Percentiles rank a stretch among this genome's conserved stretches.
These are phyloP conservation scores for Harpalus rubripes DNA, from an alignment of 2,888 invertebrate genomes.

Conservation along the genomic window DNA sequence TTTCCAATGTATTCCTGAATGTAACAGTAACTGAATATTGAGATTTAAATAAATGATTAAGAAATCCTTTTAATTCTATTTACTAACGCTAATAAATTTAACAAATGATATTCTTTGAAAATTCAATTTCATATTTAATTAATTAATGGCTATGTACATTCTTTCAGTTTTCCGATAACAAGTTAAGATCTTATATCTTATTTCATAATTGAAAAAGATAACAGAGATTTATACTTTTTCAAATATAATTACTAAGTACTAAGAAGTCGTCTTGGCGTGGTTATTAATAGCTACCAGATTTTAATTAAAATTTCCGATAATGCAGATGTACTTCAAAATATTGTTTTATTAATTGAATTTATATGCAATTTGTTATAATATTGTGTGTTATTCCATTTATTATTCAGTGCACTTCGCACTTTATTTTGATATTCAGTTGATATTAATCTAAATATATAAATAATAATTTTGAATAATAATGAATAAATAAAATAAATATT, in stretches of 20 bases:
- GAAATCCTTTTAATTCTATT: slow-evolving; percentile 13
- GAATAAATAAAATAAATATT: background rate
- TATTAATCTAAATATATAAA: background rate
- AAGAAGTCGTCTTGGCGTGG: slow-evolving; percentile 11
- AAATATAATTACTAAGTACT: slow-evolving; percentile 20
- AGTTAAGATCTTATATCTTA: slow-evolving; percentile 4
- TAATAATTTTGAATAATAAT: background rate
- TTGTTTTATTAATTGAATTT: background rate
- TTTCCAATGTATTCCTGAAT: slow-evolving; percentile 5
- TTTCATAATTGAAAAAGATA: slow-evolving; percentile 36
- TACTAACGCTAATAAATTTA: slow-evolving; percentile 14
- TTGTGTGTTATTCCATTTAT: background rate
- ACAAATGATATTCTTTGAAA: slow-evolving; percentile 22
- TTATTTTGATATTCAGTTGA: background rate
- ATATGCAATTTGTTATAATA: background rate
- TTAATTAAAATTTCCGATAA: slow-evolving; percentile 17
- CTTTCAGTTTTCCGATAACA: background rate
- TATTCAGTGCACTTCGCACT: background rate
- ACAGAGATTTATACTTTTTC: background rate
- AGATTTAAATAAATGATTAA: slow-evolving; percentile 29
- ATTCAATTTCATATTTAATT: slow-evolving; percentile 35
- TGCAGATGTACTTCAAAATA: background rate
- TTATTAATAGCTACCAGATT: background rate
- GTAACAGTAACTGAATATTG: too few relatives aligned
- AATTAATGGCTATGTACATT: slow-evolving; percentile 10